Evolutionary conservation across 2,797 vertebrate genomes (phyloP).

Genomic region (Chaetophractus vellerosus): DNA sequence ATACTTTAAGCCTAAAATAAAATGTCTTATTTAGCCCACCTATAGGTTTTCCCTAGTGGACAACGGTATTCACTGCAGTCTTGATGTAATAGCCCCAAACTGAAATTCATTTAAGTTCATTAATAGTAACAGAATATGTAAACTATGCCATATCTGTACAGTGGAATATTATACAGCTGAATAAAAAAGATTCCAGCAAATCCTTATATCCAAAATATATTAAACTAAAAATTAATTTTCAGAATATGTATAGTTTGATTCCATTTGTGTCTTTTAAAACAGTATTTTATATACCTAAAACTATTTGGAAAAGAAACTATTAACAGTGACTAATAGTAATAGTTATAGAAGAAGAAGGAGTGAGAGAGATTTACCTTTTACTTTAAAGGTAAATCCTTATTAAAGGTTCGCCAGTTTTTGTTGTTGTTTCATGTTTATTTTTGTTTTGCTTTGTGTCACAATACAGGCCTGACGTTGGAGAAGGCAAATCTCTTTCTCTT

Average conservation of each 20-base stretch:
- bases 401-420: not conserved
- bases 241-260: not conserved
- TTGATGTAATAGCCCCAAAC: not conserved
- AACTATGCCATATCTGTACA: not conserved
- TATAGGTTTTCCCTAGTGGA: not conserved
- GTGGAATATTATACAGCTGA: not conserved
- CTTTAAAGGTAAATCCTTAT: not conserved
- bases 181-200: not conserved
- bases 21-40: slow-evolving; percentile 13
- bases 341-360: not conserved
- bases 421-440: not conserved
- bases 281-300: not conserved
- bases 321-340: not conserved
- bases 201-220: not conserved
- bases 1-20: slow-evolving; percentile 28
- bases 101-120: slow-evolving; percentile 41
- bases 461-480: not conserved
- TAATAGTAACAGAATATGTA: not conserved
- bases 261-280: not conserved
- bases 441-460: not conserved
- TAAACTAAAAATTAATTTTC: not conserved
- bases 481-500: not conserved
- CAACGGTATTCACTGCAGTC: not conserved
- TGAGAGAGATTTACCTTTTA: not conserved
- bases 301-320: not conserved